phyloP scores from a whole-genome alignment of 2,888 invertebrate species.

The Halocaridina rubra region DNA sequence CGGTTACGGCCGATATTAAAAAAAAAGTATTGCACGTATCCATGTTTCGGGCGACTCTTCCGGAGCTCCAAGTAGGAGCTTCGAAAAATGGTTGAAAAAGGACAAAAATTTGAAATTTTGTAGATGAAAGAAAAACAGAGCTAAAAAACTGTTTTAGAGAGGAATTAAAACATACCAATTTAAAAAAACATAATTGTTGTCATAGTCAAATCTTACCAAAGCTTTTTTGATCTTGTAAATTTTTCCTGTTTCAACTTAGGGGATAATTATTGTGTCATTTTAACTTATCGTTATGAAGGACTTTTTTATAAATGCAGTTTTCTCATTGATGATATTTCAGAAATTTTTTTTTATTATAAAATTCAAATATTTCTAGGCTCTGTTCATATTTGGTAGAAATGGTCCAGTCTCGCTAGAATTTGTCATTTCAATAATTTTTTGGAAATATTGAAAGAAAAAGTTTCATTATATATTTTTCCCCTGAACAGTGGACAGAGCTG shows the following conservation, averaged over 20 bases:
- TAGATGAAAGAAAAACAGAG: constrained; percentile 55
- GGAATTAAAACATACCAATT: constrained; percentile 34
- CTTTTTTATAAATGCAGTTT: too few species aligned
- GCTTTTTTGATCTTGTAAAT: constrained; percentile 46
- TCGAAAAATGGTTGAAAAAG: neutral
- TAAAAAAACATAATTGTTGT: constrained; percentile 23
- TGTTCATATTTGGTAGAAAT: constrained; percentile 37
- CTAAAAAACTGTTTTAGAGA: constrained; percentile 46
- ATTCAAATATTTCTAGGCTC: constrained; percentile 28
- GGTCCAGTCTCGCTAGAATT: constrained; percentile 4
- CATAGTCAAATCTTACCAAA: constrained; percentile 44
- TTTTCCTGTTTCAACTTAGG: constrained; percentile 37
- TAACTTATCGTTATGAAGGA: too few species aligned
- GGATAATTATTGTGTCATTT: too few species aligned
- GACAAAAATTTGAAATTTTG: constrained; percentile 40
- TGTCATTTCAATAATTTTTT: neutral
- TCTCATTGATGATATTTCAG: too few species aligned
- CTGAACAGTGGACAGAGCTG: neutral
- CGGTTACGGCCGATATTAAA: constrained; percentile 44
- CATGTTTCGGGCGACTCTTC: constrained; percentile 40
- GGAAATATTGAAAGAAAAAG: neutral
- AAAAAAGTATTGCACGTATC: neutral
- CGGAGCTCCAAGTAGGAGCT: neutral
- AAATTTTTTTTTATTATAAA: too few species aligned
- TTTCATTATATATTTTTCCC: too few species aligned